A percentile compares a stretch with the other conserved stretches of the same genome.
These are phyloP conservation scores for Pseudochirops corinnae DNA, from an alignment of 2,797 vertebrate genomes.

Conservation along the genomic window DNA sequence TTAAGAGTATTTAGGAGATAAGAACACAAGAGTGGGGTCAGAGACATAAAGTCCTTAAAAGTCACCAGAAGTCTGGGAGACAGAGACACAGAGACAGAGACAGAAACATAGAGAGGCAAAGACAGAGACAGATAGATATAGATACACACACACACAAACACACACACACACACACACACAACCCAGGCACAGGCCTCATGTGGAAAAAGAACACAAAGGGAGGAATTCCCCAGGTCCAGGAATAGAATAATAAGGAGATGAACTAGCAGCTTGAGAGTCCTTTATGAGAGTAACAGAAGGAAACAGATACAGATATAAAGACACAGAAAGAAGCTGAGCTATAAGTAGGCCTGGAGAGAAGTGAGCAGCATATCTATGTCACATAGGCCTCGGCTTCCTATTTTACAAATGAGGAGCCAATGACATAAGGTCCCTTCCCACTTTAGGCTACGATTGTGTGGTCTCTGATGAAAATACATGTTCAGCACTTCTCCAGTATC, in stretches of 20 bases:
- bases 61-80: background rate
- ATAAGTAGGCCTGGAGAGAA: background rate
- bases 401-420: background rate
- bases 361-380: background rate
- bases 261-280: background rate
- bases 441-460: background rate
- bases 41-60: background rate
- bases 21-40: background rate
- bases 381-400: background rate
- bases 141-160: background rate
- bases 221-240: accelerated
- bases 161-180: background rate
- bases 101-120: background rate
- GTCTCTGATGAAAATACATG: background rate
- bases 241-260: background rate
- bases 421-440: background rate
- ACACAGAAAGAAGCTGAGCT: background rate
- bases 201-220: background rate
- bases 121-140: background rate
- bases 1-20: background rate
- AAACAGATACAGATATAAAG: background rate
- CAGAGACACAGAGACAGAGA: background rate
- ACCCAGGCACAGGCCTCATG: background rate
- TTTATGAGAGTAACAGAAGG: background rate
- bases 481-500: background rate